phyloP scores from a whole-genome alignment of 2,888 invertebrate genomes.

The Ophioninae sp. region DNA sequence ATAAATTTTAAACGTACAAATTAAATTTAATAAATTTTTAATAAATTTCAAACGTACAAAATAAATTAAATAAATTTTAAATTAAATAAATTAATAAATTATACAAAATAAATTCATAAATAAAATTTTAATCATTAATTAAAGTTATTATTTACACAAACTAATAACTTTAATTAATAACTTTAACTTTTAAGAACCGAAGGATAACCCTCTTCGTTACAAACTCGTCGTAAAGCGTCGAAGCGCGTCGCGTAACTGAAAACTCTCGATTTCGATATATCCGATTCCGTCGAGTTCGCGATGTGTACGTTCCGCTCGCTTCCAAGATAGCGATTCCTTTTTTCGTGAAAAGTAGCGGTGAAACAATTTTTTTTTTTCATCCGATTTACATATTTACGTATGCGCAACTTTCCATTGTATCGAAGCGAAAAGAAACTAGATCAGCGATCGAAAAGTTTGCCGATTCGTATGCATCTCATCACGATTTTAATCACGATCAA shows the following conservation, averaged over 20 bases:
- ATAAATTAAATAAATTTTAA: too few species aligned
- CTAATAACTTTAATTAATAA: too few species aligned
- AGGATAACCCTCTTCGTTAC: constrained; percentile 11
- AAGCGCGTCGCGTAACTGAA: constrained; percentile 63
- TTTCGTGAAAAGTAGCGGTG: background rate
- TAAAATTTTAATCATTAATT: too few species aligned
- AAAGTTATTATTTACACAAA: too few species aligned
- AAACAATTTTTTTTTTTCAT: background rate
- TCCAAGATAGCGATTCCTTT: background rate
- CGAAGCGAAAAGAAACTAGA: background rate
- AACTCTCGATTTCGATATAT: constrained; percentile 62
- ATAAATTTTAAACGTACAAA: too few species aligned
- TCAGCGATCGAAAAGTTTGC: background rate
- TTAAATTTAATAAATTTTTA: too few species aligned
- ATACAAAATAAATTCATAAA: too few species aligned
- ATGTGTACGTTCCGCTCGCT: constrained; percentile 2
- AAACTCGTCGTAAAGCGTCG: constrained; percentile 57
- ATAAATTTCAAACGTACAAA: too few species aligned
- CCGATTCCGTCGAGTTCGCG: constrained; percentile 24
- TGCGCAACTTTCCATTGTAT: background rate
- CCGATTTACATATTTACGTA: background rate
- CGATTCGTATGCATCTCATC: background rate
- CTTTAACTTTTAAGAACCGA: too few species aligned
- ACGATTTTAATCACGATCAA: background rate
- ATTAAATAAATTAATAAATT: too few species aligned